Base-by-base conservation (phyloP, 2,113 vertebrate species). In the Murina feae region DNA sequence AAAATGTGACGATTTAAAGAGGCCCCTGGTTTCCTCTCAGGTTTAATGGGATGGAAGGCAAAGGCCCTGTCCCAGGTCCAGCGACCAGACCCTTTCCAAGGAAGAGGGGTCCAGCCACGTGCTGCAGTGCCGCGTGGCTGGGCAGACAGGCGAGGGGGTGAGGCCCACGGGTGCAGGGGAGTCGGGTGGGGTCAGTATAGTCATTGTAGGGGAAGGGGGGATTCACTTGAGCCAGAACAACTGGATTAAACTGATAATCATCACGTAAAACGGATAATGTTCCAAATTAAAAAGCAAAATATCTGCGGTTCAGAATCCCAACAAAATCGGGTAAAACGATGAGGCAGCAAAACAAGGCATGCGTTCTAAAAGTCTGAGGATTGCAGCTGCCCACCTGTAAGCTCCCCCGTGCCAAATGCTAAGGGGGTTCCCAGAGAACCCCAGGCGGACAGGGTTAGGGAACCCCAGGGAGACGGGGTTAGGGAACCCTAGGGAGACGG, bases 1-100 rank as follows among this genome's bases (percentile, higher is more conserved):
- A 80, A 76, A 58, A 60, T 35, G 69, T 83, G 37, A 35, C 72
- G 25, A 53, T 21, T 71, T 78, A 30, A 71, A 69, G 84, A 88
- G 63, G 16, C 12, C 10, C 21, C 60, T 39, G 11, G 12, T 32
- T 58, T 92, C n/a, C 23, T 63, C 17, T 93, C n/a, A 55, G 14
- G 21, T 71, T 49, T 65, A n/a, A 44, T 37, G 63, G 51, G 47
- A 1, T 14, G 13, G 11, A 21, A 65, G 28, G 9, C 53, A 1
- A 32, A 3, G 44, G 72, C 55, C 53, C 30, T 55, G 42, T 37
- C 30, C 32, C 12, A 20, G 9, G 18, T 14, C 35, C 21, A 25
- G 63, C 18, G 18, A 39, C 42, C 28, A n/a, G 30, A 39, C 42
- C 47, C 80, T 20, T 83, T 47, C 17, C n/a, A 1, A 2, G 30